These are phyloP conservation scores for Gallinago solitaria DNA, from an alignment of 2,797 vertebrate genomes.

Conservation along the genomic window DNA sequence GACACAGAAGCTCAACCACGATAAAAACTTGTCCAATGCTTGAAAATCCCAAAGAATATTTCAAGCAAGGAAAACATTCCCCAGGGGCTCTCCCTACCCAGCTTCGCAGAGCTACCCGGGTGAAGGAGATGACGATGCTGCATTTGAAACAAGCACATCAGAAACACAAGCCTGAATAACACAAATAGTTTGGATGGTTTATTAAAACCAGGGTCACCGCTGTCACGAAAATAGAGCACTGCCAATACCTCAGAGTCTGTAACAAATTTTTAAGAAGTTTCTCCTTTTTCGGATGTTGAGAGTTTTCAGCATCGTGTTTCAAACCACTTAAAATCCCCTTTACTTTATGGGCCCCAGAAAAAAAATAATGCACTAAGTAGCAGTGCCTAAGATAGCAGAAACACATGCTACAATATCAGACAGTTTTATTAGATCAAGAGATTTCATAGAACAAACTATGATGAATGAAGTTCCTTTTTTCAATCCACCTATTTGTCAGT, in stretches of 20 bases:
- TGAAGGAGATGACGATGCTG: accelerated
- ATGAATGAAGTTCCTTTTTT: neutral
- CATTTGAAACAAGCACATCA: neutral
- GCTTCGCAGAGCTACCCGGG: accelerated
- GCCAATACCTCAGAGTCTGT: neutral
- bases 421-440: neutral
- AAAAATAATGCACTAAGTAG: neutral
- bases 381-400: neutral
- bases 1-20: neutral
- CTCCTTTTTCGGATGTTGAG: neutral
- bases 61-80: neutral
- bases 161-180: neutral
- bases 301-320: neutral
- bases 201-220: neutral
- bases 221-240: neutral
- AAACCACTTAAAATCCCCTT: neutral
- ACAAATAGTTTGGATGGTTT: neutral
- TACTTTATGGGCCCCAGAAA: neutral
- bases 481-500: neutral
- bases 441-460: neutral
- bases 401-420: neutral
- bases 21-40: neutral
- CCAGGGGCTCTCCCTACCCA: neutral
- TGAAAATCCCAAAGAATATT: neutral
- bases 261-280: neutral